Evolutionary conservation across 2,113 vertebrate species (phyloP), one percentile per base, ranked within the genome.

Genomic region (Poeciliopsis retropinna): DNA sequence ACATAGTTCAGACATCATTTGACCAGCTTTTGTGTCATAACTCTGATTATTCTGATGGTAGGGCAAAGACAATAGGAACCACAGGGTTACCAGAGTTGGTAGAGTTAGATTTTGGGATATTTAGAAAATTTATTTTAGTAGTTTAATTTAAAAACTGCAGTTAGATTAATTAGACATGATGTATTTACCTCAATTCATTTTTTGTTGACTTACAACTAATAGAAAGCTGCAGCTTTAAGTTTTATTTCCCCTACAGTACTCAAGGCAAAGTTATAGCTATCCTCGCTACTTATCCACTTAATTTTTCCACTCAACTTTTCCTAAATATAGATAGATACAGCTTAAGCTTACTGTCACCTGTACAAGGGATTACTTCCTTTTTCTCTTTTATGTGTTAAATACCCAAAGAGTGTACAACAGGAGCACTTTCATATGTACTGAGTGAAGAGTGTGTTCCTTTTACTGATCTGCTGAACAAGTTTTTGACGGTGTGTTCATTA

Each of bases 391-490:
- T 54, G 22, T 22, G 15, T 19, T 47, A 47, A 47, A 5, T 54
- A 25, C 17, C 1, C 22, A 54, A 17, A 47, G 13, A 41, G 5
- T 47, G 14, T 15, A 47, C 44, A 44, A 17, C 14, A 47, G 17
- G 17, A 47, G 44, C 5, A 17, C 17, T 5, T 61, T n/a, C 13
- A 73, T 10, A 8, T 57, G 88, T 84, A 89, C 86, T 81, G 25
- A 1, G 65, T 70, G 28, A 83, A 74, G 31, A 68, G 73, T 25
- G 63, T 73, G 79, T 76, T 86, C 76, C 79, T 72, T 47, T 62
- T 80, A 47, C 22, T 37, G 3, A 87, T 76, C 37, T 73, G 28
- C 31, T 73, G 34, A 51, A 76, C 67, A 15, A 64, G 68, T 75
- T 72, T 67, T 81, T 83, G 5, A 15, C 61, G 63, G 11, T 34